Conservation (phyloP, 2,113 vertebrate genomes). For the Daboia siamensis region DNA sequence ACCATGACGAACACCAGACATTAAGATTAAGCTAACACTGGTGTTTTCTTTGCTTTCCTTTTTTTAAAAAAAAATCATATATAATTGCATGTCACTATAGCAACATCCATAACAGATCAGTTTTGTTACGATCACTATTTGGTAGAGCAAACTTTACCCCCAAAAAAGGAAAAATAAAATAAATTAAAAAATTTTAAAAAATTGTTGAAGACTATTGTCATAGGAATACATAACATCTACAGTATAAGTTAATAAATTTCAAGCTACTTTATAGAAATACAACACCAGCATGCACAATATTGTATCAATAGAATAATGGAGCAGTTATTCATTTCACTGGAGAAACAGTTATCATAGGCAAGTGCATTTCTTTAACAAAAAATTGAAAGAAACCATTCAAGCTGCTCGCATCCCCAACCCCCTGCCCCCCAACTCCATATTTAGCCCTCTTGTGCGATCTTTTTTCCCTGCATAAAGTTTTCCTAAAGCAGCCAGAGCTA, state of each 20-base stretch:
- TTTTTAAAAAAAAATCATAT: slow-evolving; percentile 75
- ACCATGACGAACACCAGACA: slow-evolving; percentile 93
- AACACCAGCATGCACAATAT: slow-evolving; percentile 99
- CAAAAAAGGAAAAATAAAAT: slow-evolving; percentile 76
- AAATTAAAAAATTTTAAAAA: slow-evolving; percentile 82
- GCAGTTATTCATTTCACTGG: slow-evolving; percentile 90
- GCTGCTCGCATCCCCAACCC: slow-evolving; percentile 80
- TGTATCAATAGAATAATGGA: slow-evolving; percentile 95
- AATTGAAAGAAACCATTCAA: slow-evolving; percentile 81
- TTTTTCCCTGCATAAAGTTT: slow-evolving; percentile 60
- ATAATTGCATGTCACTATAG: slow-evolving; percentile 93
- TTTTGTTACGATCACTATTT: slow-evolving; percentile 93
- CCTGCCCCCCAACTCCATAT: slow-evolving; percentile 65
- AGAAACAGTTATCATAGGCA: slow-evolving; percentile 92
- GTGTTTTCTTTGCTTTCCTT: slow-evolving; percentile 78
- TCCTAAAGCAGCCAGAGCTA: slow-evolving; percentile 74
- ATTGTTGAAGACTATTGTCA: slow-evolving; percentile 89
- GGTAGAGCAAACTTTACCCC: slow-evolving; percentile 88
- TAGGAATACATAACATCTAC: slow-evolving; percentile 99
- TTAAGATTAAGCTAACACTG: slow-evolving; percentile 93
- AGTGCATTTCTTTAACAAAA: slow-evolving; percentile 83
- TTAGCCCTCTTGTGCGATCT: slow-evolving; percentile 71
- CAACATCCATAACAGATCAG: slow-evolving; percentile 93
- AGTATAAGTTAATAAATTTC: slow-evolving; percentile 96
- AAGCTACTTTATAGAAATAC: slow-evolving; percentile 99